These are phyloP conservation scores for Garra rufa DNA, from an alignment of 2,113 vertebrate species.

Conservation along the genomic window DNA sequence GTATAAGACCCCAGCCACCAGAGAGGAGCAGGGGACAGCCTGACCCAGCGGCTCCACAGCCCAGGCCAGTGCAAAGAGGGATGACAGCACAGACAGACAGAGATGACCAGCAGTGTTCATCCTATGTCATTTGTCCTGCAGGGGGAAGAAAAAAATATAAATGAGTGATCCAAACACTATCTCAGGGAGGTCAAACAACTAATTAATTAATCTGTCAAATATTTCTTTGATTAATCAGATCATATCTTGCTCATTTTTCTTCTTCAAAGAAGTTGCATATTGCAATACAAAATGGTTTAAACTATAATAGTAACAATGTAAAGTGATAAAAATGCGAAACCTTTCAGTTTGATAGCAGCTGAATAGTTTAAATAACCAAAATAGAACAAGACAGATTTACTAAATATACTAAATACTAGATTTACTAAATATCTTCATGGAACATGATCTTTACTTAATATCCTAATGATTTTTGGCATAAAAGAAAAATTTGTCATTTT, in stretches of 20 bases:
- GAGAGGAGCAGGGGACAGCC: slow-evolving; percentile 89
- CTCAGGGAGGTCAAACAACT: neutral
- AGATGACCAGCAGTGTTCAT: slow-evolving; percentile 99
- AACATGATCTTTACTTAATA: too few species aligned
- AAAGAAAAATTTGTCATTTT: too few species aligned
- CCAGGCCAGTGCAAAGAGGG: slow-evolving; percentile 87
- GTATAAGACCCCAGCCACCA: slow-evolving; percentile 96
- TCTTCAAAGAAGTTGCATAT: neutral
- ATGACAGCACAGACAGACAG: slow-evolving; percentile 99
- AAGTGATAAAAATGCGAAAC: neutral
- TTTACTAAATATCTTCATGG: too few species aligned
- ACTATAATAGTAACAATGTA: neutral
- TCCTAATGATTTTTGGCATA: too few species aligned
- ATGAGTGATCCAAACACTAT: neutral
- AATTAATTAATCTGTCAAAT: neutral
- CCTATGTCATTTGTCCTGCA: slow-evolving; percentile 99
- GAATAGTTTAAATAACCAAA: neutral
- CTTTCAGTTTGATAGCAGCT: neutral
- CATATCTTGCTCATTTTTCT: neutral
- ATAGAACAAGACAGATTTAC: too few species aligned
- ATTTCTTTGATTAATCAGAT: neutral
- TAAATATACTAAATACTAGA: too few species aligned
- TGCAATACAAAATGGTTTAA: neutral
- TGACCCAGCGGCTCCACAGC: slow-evolving; percentile 85
- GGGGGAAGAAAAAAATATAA: slow-evolving; percentile 41